Percentiles rank a stretch among this genome's conserved stretches.
Evolutionary conservation across 2,113 vertebrate species (phyloP).

Genomic region (Lasiurus cinereus): DNA sequence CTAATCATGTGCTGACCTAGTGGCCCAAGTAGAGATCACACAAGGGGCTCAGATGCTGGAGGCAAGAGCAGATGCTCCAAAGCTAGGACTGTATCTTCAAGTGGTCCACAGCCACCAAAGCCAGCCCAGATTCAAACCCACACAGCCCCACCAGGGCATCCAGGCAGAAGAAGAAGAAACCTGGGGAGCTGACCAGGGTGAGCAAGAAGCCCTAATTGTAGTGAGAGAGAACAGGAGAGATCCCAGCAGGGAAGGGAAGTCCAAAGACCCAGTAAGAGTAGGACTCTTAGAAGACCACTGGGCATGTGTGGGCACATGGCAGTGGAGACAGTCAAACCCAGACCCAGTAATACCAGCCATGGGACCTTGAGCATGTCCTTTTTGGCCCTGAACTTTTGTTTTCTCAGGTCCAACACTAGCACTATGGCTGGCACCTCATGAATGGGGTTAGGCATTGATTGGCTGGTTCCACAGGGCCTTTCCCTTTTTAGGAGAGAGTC

Average conservation of each 20-base stretch:
- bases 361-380: background rate
- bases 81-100: background rate
- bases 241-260: background rate
- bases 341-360: accelerated
- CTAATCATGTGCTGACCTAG: background rate
- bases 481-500: background rate
- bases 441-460: background rate
- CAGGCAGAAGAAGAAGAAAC: background rate
- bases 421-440: background rate
- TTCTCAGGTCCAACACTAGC: background rate
- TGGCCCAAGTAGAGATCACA: background rate
- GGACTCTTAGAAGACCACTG: background rate
- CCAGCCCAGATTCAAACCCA: background rate
- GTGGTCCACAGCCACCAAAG: background rate
- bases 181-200: background rate
- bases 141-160: background rate
- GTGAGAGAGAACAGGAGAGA: background rate
- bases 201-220: background rate
- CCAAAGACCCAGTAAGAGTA: background rate
- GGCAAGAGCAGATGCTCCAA: background rate
- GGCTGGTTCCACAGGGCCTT: background rate
- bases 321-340: background rate
- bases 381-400: background rate
- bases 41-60: background rate
- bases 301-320: background rate